Conservation (phyloP, 53 echinoderm and acorn worm species). For the Astropecten irregularis region DNA sequence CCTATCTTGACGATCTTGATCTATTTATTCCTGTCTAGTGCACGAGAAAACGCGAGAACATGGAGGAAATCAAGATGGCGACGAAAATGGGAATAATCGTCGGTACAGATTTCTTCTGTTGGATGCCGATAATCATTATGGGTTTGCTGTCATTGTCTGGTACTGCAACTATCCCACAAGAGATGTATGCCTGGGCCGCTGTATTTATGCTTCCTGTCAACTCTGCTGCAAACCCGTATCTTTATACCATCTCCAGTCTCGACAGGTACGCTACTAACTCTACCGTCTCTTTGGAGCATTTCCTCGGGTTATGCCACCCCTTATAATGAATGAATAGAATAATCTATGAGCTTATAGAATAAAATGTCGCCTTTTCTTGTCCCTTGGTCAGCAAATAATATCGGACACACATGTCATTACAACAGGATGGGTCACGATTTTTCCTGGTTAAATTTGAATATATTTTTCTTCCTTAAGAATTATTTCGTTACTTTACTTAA, state of each 20-base stretch:
- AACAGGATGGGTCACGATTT: too few species aligned
- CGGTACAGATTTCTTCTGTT: conserved; percentile 89
- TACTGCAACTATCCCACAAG: conserved; percentile 80
- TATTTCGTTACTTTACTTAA: too few species aligned
- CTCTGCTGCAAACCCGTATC: conserved; percentile 91
- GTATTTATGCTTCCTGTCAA: conserved; percentile 94
- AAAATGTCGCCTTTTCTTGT: too few species aligned
- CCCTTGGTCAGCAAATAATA: too few species aligned
- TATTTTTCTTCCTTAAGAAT: too few species aligned
- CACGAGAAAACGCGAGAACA: conserved; percentile 74
- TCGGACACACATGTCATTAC: too few species aligned
- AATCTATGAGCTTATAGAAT: too few species aligned
- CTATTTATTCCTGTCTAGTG: conserved; percentile 61
- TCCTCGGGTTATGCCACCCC: too few species aligned
- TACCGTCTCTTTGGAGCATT: too few species aligned
- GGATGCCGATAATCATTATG: conserved; percentile 98
- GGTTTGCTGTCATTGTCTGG: conserved; percentile 76
- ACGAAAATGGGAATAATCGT: conserved; percentile 98
- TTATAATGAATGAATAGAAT: too few species aligned
- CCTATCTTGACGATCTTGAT: too few species aligned
- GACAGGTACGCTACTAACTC: conserved; percentile 52
- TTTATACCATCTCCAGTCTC: conserved; percentile 93
- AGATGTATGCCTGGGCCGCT: conserved; percentile 92
- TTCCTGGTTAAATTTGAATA: too few species aligned
- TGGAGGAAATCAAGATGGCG: conserved; percentile 96